These are phyloP conservation scores for Bovichtus diacanthus DNA, from an alignment of 2,797 vertebrate genomes.

Conservation along the genomic window DNA sequence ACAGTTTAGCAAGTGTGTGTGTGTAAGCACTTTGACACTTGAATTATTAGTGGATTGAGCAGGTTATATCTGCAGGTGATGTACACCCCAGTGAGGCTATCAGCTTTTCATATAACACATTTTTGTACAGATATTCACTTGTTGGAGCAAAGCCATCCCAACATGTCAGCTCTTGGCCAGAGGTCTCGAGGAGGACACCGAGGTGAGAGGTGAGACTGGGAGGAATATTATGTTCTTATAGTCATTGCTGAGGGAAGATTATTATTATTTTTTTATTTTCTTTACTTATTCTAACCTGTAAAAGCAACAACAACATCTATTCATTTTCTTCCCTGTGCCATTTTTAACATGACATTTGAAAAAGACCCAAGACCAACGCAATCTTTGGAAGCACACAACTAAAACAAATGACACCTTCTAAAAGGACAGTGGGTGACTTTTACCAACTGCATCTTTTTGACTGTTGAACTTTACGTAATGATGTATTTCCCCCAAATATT, in stretches of 20 bases:
- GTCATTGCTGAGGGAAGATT: slow-evolving; percentile 1
- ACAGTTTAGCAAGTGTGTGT: slow-evolving; percentile 4
- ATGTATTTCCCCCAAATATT: background rate
- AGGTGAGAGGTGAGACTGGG: slow-evolving; percentile 37
- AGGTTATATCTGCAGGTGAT: slow-evolving; percentile 45
- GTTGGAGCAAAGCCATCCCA: slow-evolving; percentile 35
- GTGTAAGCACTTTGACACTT: slow-evolving; percentile 23
- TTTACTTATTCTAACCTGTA: slow-evolving; percentile 2
- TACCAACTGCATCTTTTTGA: slow-evolving; percentile 19
- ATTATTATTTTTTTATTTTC: too few relatives aligned
- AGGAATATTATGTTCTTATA: slow-evolving; percentile 36
- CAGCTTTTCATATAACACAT: slow-evolving; percentile 25
- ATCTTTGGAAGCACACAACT: background rate
- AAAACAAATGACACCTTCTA: background rate
- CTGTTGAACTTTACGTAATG: slow-evolving; percentile 3
- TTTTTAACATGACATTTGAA: slow-evolving; percentile 9
- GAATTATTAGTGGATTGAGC: slow-evolving; percentile 50
- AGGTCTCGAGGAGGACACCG: slow-evolving; percentile 39
- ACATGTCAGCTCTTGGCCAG: slow-evolving; percentile 39
- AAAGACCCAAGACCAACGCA: background rate
- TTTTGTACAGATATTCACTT: slow-evolving; percentile 34
- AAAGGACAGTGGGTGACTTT: slow-evolving; percentile 18
- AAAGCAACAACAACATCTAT: background rate
- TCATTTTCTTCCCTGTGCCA: background rate
- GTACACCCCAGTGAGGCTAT: slow-evolving; percentile 25